These are phyloP conservation scores for Cyprinella venusta DNA, from an alignment of 2,797 vertebrate species.

Conservation along the genomic window DNA sequence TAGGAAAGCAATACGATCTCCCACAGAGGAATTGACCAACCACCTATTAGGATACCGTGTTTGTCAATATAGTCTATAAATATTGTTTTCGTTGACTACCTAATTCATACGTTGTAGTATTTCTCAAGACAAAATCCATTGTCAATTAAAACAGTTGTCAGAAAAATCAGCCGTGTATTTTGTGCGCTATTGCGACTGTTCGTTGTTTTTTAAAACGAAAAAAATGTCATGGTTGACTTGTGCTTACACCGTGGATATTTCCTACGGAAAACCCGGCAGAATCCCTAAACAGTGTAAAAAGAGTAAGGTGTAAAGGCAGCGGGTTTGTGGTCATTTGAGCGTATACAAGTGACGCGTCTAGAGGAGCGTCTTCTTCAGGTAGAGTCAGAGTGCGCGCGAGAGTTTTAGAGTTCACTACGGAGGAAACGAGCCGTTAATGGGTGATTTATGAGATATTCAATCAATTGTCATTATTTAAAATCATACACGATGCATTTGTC, in stretches of 20 bases:
- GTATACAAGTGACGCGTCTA: constrained; percentile 32
- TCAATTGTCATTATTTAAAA: neutral
- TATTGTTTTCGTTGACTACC: constrained; percentile 14
- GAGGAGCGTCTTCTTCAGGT: constrained; percentile 34
- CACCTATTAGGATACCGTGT: neutral
- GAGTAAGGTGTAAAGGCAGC: neutral
- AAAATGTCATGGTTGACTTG: constrained; percentile 70
- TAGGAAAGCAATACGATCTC: constrained; percentile 37
- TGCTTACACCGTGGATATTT: constrained; percentile 55
- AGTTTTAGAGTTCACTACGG: constrained; percentile 12
- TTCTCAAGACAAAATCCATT: neutral
- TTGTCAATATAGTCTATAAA: neutral
- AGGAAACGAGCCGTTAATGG: neutral
- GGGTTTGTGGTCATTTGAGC: constrained; percentile 29
- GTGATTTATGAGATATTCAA: neutral
- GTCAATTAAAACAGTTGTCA: neutral
- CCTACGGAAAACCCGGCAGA: constrained; percentile 2
- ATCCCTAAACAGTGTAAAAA: neutral
- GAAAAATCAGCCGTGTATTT: constrained; percentile 42
- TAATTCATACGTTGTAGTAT: constrained; percentile 10
- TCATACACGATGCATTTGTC: neutral
- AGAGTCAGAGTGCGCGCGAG: constrained; percentile 11
- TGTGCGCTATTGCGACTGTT: constrained; percentile 67
- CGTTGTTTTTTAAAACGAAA: constrained; percentile 69
- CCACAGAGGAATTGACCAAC: constrained; percentile 40